Evolutionary conservation across 2,113 vertebrate species (phyloP).

Genomic region (Neogobius melanostomus): DNA sequence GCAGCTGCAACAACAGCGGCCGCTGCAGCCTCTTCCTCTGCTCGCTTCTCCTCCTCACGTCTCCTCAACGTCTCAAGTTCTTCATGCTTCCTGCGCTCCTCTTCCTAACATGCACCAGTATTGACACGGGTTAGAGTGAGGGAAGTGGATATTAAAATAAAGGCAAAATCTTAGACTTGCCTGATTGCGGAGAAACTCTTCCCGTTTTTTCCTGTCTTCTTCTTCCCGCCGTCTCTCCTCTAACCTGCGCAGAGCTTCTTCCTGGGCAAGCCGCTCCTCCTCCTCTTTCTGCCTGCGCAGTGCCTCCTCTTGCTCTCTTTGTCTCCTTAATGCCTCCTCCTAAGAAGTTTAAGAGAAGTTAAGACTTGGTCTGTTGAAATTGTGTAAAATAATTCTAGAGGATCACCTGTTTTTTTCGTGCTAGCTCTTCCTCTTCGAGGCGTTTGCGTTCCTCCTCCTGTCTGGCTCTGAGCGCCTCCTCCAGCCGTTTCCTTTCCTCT

Average conservation of each 20-base stretch:
- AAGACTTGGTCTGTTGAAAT: not conserved
- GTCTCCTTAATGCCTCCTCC: slow-evolving; percentile 83
- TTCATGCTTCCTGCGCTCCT: slow-evolving; percentile 89
- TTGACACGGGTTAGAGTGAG: not conserved
- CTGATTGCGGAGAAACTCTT: slow-evolving; percentile 93
- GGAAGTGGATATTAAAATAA: not conserved
- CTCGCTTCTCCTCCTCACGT: slow-evolving; percentile 76
- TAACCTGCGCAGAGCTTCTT: slow-evolving; percentile 86
- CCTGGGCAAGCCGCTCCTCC: slow-evolving; percentile 90
- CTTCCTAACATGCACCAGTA: slow-evolving; percentile 75
- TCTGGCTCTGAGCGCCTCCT: slow-evolving; percentile 88
- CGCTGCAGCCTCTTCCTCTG: slow-evolving; percentile 81
- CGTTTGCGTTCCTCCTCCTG: slow-evolving; percentile 90
- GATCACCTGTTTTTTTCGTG: slow-evolving; percentile 90
- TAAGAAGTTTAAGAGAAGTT: slow-evolving; percentile 46
- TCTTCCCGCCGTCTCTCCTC: slow-evolving; percentile 92
- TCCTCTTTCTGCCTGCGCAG: slow-evolving; percentile 88
- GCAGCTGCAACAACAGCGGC: slow-evolving; percentile 75
- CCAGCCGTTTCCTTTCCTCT: slow-evolving; percentile 90
- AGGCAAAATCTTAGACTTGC: slow-evolving; percentile 54
- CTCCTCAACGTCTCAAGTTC: slow-evolving; percentile 84
- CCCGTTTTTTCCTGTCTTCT: slow-evolving; percentile 88
- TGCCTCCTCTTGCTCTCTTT: slow-evolving; percentile 79
- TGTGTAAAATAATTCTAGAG: not conserved
- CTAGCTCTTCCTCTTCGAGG: slow-evolving; percentile 91